These are phyloP conservation scores for Sinonovacula constricta DNA, from an alignment of 1,140 invertebrate genomes.

Conservation along the genomic window DNA sequence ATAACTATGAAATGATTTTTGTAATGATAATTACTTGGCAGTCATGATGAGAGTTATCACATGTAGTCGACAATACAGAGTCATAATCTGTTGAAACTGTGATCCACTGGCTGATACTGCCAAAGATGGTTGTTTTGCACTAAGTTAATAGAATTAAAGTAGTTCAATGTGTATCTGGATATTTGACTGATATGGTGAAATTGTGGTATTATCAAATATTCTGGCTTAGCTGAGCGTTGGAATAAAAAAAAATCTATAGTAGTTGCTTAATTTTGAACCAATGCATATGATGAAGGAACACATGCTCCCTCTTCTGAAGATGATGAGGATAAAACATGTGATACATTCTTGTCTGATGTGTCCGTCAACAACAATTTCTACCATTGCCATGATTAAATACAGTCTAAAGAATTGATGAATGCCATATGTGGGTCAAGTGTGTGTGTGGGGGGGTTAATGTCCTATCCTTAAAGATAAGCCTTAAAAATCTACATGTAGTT, in stretches of 20 bases:
- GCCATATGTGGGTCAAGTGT: constrained; percentile 1
- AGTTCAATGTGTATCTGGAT: background rate
- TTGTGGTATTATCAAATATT: too few relatives aligned
- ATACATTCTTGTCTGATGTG: background rate
- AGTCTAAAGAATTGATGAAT: background rate
- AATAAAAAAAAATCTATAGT: background rate
- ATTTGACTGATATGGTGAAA: too few relatives aligned
- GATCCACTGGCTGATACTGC: background rate
- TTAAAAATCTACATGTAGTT: background rate
- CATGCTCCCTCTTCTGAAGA: constrained; percentile 38
- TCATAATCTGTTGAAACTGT: background rate
- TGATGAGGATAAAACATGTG: background rate
- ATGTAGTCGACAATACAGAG: background rate
- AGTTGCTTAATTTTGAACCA: background rate
- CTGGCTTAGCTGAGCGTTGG: background rate
- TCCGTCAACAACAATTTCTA: background rate
- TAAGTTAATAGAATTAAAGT: background rate
- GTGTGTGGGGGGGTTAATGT: background rate
- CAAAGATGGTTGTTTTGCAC: background rate
- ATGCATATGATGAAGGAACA: constrained; percentile 19
- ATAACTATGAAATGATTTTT: too few relatives aligned
- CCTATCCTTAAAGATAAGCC: constrained; percentile 4
- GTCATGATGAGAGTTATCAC: background rate
- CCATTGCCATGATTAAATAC: background rate
- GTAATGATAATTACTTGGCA: too few relatives aligned